Conservation (phyloP, 2,888 invertebrate genomes). For the Leucoptera coffeella region DNA sequence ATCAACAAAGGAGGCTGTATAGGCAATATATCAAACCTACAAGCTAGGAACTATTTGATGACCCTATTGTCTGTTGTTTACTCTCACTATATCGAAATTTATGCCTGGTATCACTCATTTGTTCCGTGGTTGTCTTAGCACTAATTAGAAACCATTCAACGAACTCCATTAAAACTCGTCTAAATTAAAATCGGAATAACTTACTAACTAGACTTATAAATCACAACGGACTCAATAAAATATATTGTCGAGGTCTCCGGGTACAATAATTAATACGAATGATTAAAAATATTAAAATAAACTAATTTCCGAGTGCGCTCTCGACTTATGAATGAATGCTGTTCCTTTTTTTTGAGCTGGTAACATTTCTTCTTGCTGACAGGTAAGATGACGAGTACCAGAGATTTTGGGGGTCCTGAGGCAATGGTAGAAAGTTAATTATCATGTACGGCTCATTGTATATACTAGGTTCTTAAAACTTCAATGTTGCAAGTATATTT, state of each 20-base stretch:
- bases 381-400: conserved; percentile 36
- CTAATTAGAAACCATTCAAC: conserved; percentile 51
- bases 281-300: conserved; percentile 52
- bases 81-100: conserved; percentile 46
- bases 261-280: conserved; percentile 43
- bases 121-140: conserved; percentile 38
- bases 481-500: too few species aligned
- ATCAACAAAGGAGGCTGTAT: too few species aligned
- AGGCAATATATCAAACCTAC: too few species aligned
- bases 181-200: conserved; percentile 52
- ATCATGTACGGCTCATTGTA: too few species aligned
- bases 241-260: conserved; percentile 37
- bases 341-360: conserved; percentile 24
- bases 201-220: conserved; percentile 52
- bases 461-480: too few species aligned
- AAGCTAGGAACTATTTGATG: too few species aligned
- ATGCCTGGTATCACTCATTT: conserved; percentile 44
- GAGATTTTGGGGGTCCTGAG: too few species aligned
- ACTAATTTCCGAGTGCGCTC: conserved; percentile 40
- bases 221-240: conserved; percentile 43
- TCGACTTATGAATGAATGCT: conserved; percentile 40
- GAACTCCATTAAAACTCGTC: conserved; percentile 47
- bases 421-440: too few species aligned
- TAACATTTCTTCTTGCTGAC: conserved; percentile 46
- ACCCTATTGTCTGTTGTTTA: too few species aligned